Conservation (phyloP, 1,140 invertebrate genomes). For the Ephestia elutella region DNA sequence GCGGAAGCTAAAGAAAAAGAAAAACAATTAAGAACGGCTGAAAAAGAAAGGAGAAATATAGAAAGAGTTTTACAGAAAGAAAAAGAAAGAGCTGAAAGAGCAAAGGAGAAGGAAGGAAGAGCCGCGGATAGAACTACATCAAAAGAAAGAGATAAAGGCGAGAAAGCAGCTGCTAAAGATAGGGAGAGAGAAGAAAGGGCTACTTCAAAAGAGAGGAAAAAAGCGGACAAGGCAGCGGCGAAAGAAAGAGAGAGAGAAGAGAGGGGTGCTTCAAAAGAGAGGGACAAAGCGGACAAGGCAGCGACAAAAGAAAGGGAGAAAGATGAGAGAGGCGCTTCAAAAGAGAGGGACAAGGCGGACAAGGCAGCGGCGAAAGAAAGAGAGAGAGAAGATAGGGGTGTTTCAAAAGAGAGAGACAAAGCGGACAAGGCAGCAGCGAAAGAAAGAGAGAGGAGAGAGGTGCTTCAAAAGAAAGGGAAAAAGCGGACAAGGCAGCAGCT, state of each 20-base stretch:
- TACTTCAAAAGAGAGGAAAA: no score
- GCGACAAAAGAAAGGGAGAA: slow-evolving; percentile 8
- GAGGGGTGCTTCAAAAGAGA: slow-evolving; percentile 4
- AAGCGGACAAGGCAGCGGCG: not conserved
- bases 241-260: slow-evolving; percentile 19
- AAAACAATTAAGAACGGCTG: not conserved
- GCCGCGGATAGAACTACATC: slow-evolving; percentile 6
- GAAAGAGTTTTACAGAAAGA: not conserved
- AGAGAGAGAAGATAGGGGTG: slow-evolving; percentile 7
- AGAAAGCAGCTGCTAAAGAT: slow-evolving; percentile 1
- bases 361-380: not conserved
- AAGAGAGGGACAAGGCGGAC: no score
- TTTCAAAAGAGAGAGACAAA: slow-evolving; percentile 4
- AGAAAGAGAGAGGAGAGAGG: slow-evolving; percentile 14
- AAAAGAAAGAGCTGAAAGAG: slow-evolving; percentile 9
- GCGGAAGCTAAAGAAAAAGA: not conserved
- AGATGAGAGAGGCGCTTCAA: slow-evolving; percentile 7
- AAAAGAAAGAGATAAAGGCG: not conserved
- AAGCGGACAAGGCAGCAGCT: not conserved
- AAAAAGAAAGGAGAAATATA: not conserved
- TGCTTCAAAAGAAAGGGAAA: slow-evolving; percentile 11
- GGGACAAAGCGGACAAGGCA: slow-evolving; percentile 3
- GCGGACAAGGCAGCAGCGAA: slow-evolving; percentile 10
- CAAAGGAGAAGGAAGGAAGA: slow-evolving; percentile 9
- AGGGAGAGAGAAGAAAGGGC: slow-evolving; percentile 5